These are phyloP conservation scores for Endotricha flammealis DNA, from an alignment of 2,888 invertebrate genomes.

Conservation along the genomic window DNA sequence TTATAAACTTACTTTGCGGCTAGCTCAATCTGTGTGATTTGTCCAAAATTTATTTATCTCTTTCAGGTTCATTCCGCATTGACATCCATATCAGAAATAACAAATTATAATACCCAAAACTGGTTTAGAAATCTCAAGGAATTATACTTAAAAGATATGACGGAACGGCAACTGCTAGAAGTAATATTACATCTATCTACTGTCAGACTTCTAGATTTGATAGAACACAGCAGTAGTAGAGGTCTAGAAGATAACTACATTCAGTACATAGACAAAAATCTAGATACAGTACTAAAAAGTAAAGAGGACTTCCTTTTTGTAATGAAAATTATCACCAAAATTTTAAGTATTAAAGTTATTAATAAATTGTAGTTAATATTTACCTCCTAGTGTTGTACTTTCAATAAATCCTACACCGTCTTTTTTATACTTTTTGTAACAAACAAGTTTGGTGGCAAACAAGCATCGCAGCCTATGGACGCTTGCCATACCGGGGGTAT, in stretches of 20 bases:
- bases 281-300: conserved; percentile 27
- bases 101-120: conserved; percentile 38
- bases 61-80: conserved; percentile 56
- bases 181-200: conserved; percentile 43
- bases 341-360: no score
- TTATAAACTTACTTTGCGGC: no score
- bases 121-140: conserved; percentile 49
- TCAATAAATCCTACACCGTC: no score
- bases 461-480: no score
- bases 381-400: no score
- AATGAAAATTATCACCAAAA: no score
- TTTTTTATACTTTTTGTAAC: no score
- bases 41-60: conserved; percentile 1
- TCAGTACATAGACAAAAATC: conserved; percentile 31
- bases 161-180: conserved; percentile 31
- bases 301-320: conserved; percentile 37
- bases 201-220: conserved; percentile 33
- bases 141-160: conserved; percentile 31
- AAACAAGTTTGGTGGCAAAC: no score
- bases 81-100: conserved; percentile 41
- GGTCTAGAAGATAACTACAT: conserved; percentile 34
- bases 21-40: no score
- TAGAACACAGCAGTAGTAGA: conserved; percentile 38
- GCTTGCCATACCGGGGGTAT: no score
- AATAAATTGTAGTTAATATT: no score